Base-by-base conservation (phyloP, 2,888 invertebrate species). In the Ctenicera cuprea region DNA sequence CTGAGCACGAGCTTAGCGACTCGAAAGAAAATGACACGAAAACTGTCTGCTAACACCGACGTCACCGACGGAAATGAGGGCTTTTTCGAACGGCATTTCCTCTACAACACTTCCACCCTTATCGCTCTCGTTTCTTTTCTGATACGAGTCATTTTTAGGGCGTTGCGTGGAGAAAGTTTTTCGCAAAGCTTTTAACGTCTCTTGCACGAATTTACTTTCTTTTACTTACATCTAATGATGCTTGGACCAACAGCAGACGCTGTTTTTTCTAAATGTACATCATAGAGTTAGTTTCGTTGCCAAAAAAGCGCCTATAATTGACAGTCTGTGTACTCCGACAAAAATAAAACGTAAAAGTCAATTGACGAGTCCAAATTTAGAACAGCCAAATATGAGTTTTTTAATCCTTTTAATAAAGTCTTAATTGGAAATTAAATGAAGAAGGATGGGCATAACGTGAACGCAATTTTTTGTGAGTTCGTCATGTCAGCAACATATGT, bases 41-140 rank as follows among this genome's bases (percentile, higher is more conserved):
- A 76, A 74, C 73, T 68, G 73, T 75, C 75, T 68, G 54, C 76
- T 63, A 63, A 68, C 67, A 63, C 65, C 69, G 69, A 75, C 71
- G 75, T 72, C 72, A 73, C 61, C 61, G 62, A 69, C 38, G 73
- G 71, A 71, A 74, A 74, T 74, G 71, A 74, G 57, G 50, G 33
- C n/a, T 48, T 64, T 45, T 61, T 62, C 37, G 4, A 52, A n/a
- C 9, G 11, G n/a, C 8, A 52, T 61, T 67, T 65, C 37, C 0
- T 12, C 50, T 65, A 71, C 65, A 38, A 2, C 43, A 70, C 45
- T 63, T 64, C 43, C 43, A 54, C 52, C 45, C 41, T 70, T 43
- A n/a, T 70, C 50, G 20, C 30, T 64, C 33, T 43, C 22, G 22
- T 33, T 50, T 61, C 43, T 14, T 12, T 3, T 16, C 9, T 8